Base-by-base conservation (phyloP, 2,888 invertebrate species). In the Allophyes oxyacanthae region DNA sequence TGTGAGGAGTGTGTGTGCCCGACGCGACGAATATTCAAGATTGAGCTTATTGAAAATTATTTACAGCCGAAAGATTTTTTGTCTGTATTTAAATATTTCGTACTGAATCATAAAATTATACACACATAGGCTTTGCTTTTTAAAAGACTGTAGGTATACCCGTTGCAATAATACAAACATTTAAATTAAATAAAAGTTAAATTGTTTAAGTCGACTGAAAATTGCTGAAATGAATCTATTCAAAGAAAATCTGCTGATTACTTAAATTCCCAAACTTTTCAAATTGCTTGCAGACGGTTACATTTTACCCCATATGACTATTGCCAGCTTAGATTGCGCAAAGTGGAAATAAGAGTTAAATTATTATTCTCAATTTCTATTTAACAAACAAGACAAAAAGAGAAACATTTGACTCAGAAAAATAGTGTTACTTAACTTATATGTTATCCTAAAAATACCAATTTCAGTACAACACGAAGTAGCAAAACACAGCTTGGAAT, bases 401-500 rank as follows among this genome's bases (percentile, higher is more conserved):
- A 25, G 10, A 0, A 8, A 26, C 11, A 37, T 40, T 44, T 8
- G n/a, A 11, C 1, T 40, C 8, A 7, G 43, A 13, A 64, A 40
- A 32, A 41, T 26, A 20, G 15, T 32, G 10, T 30, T 3, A 8
- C 28, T 8, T 4, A 8, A 28, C 28, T 8, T 28, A 6, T 34
- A 32, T 40, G 32, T 62, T 65, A 15, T 56, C 45, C 40, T 44
- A 15, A 48, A 65, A 42, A 51, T 25, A 7, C 40, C 26, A 57
- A 49, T 42, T 52, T 41, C 11, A 45, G 15, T 52, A 38, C 8
- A 69, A 45, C 38, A 55, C 43, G 33, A 50, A 55, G 37, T 62
- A 76, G 64, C 67, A 58, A 67, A 74, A 78, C 76, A 71, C 74
- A 81, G 81, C 78, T 79, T 73, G 65, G 79, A 78, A 81, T 81